Evolutionary conservation across 1,140 invertebrate genomes (phyloP).

Genomic region (Telenomus remus): DNA sequence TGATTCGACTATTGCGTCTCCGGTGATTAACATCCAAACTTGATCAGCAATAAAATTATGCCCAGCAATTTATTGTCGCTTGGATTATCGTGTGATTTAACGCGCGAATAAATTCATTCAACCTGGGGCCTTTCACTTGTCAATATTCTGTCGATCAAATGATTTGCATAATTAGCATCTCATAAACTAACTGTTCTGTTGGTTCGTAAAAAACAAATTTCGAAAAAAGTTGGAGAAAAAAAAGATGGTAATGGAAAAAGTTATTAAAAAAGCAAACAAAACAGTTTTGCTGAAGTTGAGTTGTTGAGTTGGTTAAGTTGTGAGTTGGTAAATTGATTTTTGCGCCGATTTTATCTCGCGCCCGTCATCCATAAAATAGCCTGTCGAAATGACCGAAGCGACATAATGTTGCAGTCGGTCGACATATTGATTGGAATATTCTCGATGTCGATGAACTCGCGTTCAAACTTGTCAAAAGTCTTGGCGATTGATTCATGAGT

Average conservation of each 20-base stretch:
- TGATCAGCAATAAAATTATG: constrained; percentile 10
- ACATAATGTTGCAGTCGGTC: constrained; percentile 6
- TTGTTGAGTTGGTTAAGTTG: too few species aligned
- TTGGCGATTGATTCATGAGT: constrained; percentile 9
- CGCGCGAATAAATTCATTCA: constrained; percentile 36
- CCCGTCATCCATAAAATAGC: constrained; percentile 3
- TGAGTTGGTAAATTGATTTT: background rate
- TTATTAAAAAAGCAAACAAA: too few species aligned
- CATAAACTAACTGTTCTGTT: constrained; percentile 23
- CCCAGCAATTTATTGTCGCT: constrained; percentile 14
- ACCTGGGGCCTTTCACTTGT: constrained; percentile 39
- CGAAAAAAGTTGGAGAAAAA: background rate
- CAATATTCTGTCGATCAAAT: constrained; percentile 31
- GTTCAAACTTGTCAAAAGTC: constrained; percentile 12
- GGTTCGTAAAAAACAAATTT: constrained; percentile 10
- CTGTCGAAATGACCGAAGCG: background rate
- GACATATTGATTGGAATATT: constrained; percentile 21
- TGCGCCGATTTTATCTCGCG: background rate
- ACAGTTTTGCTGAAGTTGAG: too few species aligned
- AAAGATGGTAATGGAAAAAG: too few species aligned
- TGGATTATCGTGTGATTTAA: constrained; percentile 45
- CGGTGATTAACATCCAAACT: background rate
- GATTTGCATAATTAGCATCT: constrained; percentile 36
- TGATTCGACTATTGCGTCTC: background rate
- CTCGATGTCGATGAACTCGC: constrained; percentile 17